Base-by-base conservation (phyloP, 2,113 vertebrate species). In the Gobio gobio region DNA sequence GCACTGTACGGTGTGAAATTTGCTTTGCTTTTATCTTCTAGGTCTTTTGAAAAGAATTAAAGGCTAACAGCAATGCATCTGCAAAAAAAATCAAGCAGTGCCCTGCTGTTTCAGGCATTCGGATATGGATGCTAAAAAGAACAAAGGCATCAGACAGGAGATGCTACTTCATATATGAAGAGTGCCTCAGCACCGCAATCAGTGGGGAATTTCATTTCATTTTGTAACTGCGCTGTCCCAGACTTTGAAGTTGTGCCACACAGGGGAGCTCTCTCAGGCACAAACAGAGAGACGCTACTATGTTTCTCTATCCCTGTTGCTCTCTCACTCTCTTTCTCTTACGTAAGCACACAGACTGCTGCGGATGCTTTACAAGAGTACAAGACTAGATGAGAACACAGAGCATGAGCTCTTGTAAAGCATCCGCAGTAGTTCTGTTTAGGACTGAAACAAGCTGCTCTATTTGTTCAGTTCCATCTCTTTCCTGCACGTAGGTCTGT, bases 221-320 rank as follows among this genome's bases (percentile, higher is more conserved):
- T 51, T 36, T 18, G 2, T 51, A n/a, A 81, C 54, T 63, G 20
- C 59, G 36, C 14, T 49, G 26, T 68, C 45, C 5, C 61, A 68
- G 45, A 81, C 79, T 81, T 81, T 81, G 78, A 81, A 81, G 78
- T 81, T 51, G 43, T 22, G 24, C 18, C 61, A 81, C 61, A 81
- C 45, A 64, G 61, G 63, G 79, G 61, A 81, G 61, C 79, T n/a
- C 79, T 81, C 61, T 33, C 45, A 36, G 24, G 63, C 63, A 54
- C 74, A 76, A 76, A 29, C 26, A 49, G 22, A 76, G 47, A 54
- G 26, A 56, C 1, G 45, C 43, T 49, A 49, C 78, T 66, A 51
- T 26, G 49, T 54, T 76, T 51, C 74, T 54, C 74, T 33, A 29
- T 72, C 68, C 66, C 74, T 56, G 5, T 56, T 13, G 40, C 58